phyloP scores from a whole-genome alignment of 2,797 vertebrate genomes.

The Cercopithecus diana region DNA sequence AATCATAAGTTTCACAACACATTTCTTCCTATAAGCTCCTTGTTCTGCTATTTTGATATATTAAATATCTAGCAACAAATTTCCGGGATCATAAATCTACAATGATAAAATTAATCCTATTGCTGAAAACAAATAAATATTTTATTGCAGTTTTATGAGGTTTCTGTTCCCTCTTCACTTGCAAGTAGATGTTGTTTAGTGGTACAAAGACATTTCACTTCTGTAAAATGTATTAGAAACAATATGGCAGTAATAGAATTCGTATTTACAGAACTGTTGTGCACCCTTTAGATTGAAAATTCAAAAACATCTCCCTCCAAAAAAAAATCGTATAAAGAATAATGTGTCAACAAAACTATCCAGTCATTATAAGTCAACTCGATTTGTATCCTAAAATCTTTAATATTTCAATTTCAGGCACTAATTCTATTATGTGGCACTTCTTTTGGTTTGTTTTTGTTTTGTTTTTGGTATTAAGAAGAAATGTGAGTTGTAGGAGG shows the following conservation, averaged over 20 bases:
- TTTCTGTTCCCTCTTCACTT: conserved; percentile 83
- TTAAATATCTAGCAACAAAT: conserved; percentile 85
- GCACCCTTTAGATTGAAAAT: conserved; percentile 64
- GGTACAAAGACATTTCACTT: conserved; percentile 77
- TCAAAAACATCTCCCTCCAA: conserved; percentile 40
- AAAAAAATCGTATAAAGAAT: conserved; percentile 40
- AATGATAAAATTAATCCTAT: conserved; percentile 88
- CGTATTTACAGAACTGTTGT: conserved; percentile 74
- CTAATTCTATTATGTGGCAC: neutral
- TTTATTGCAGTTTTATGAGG: conserved; percentile 88
- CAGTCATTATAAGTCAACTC: neutral
- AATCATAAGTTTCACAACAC: conserved; percentile 83
- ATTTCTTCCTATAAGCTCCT: conserved; percentile 80
- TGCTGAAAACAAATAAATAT: conserved; percentile 88
- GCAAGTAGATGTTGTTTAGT: conserved; percentile 83
- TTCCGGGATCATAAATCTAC: conserved; percentile 86
- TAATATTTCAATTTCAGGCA: neutral
- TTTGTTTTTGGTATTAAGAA: neutral
- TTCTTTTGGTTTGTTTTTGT: neutral
- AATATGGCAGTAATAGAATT: conserved; percentile 77
- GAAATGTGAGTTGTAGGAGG: neutral
- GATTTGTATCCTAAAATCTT: conserved; percentile 24
- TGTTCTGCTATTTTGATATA: conserved; percentile 86
- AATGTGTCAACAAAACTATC: conserved; percentile 14
- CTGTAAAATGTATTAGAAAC: conserved; percentile 82